Base-by-base conservation (phyloP, 1,140 invertebrate genomes). In the Cyclargus thomasi region DNA sequence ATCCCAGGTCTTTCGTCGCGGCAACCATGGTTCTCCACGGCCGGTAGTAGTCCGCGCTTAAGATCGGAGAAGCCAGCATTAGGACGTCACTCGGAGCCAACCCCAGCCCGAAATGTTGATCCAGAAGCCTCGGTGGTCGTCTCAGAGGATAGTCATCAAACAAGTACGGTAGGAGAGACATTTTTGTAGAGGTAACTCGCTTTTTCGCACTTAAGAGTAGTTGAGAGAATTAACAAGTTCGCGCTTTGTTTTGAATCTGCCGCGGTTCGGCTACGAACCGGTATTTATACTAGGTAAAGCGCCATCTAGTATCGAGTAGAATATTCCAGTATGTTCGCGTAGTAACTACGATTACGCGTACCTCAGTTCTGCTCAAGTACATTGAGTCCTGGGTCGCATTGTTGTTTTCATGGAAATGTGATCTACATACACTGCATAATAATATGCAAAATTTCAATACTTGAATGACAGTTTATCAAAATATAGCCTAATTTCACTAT, bases 61-160 rank as follows among this genome's bases (percentile, higher is more conserved):
- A 62, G 63, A 82, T 5, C 0, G 90, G 79, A n/a, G 85, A 66
- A 4, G 81, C 69, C 0, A 90, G 71, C 0, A 88, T 90, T 1
- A 93, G 75, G 0, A 94, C 72, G 70, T 93, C 92, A 18, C 93
- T 92, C 2, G 83, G 85, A 35, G 90, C 87, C 6, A 94, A 70
- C 5, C 88, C 88, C 39, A 92, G 68, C 0, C 92, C 93, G 73
- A 94, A 94, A 68, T 94, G 85, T 74, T 94, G 92, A 72, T 94
- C 93, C 94, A 70, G 1, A 94, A 77, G 11, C 92, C 83, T 17
- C 87, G 88, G 7, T 93, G 92, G 53, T 80, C 78, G 65, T 76
- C 68, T 11, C 39, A 29, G 85, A 2, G 93, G 91, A 59, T 73
- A 75, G 11, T 81, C 72, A 67, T 74, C 79, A n/a, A 86, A 75